Evolutionary conservation across 2,888 invertebrate species (phyloP), one percentile per base, ranked within the genome.

Genomic region (Fragum fragum): DNA sequence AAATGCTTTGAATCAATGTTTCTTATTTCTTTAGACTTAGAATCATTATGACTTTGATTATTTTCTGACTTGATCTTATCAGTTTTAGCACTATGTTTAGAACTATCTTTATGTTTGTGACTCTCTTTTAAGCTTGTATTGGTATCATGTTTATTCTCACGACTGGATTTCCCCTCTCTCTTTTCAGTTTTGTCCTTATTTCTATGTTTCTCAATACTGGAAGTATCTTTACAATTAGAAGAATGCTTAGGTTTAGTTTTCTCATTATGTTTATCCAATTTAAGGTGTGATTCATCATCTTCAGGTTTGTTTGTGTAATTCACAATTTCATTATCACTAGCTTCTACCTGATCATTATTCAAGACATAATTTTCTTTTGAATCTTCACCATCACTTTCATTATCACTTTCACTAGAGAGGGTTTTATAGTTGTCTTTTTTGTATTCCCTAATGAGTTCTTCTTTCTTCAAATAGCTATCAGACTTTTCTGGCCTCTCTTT

Each of bases 1-100:
- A 69, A 69, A 53, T 80, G 76, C 28, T 76, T 59, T 14, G 14
- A 14, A 26, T 72, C 42, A 36, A 36, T 42, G 21, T 39, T 66
- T 73, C 52, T 57, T 7, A 21, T 21, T 6, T 57, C 26, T 26
- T n/a, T 14, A 11, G 21, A 7, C 26, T 57, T 57, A 21, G 11
- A 14, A 14, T 57, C 57, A 57, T 6, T 21, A 2, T 57, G 23
- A 57, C 2, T 21, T 21, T 57, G 26, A 21, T 57, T 57, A 57
- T 16, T 47, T 47, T 57, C 57, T 26, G 57, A 57, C 14, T 57
- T 57, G 5, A 23, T 23, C 14, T 57, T 36, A 36, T 36, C 57
- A 57, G 9, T 5, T 57, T 21, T 57, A 57, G 57, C 47, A 47
- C 47, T 47, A 47, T 47, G n/a, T 9, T 47, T 47, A 9, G 47